Conservation (phyloP, 2,113 vertebrate species). For the Phyllostomus discolor region DNA sequence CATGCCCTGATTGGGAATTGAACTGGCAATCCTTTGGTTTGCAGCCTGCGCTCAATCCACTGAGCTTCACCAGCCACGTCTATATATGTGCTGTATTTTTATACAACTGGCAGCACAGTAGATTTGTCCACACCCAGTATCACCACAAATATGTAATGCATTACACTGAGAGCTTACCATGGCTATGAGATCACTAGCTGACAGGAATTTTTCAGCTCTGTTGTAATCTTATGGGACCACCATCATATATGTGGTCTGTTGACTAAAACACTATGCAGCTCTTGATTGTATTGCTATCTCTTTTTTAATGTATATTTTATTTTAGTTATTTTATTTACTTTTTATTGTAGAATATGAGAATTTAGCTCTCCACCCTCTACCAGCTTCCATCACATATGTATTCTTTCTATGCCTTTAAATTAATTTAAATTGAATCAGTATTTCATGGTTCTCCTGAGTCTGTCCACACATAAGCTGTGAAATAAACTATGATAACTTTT, state of each 20-base stretch:
- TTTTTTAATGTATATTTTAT: not conserved
- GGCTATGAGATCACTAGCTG: not conserved
- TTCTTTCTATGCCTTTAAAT: not conserved
- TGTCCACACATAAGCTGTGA: not conserved
- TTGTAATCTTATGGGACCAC: not conserved
- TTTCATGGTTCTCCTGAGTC: not conserved
- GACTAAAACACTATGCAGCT: not conserved
- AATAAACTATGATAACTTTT: not conserved
- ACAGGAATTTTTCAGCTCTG: not conserved
- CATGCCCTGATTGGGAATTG: too few relatives aligned
- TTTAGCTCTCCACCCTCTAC: not conserved
- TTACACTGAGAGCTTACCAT: not conserved
- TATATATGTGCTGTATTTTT: not conserved
- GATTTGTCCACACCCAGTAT: not conserved
- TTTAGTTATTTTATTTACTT: not conserved
- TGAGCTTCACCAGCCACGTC: too few relatives aligned
- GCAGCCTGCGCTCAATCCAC: too few relatives aligned
- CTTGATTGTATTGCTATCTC: not conserved
- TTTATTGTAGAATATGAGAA: not conserved
- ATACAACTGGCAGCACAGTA: not conserved
- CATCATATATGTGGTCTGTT: not conserved
- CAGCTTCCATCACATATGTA: not conserved
- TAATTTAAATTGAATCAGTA: not conserved
- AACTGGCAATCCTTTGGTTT: too few relatives aligned
- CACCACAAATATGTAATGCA: not conserved